Base-by-base conservation (phyloP, 1,140 invertebrate species). In the Bombus affinis region DNA sequence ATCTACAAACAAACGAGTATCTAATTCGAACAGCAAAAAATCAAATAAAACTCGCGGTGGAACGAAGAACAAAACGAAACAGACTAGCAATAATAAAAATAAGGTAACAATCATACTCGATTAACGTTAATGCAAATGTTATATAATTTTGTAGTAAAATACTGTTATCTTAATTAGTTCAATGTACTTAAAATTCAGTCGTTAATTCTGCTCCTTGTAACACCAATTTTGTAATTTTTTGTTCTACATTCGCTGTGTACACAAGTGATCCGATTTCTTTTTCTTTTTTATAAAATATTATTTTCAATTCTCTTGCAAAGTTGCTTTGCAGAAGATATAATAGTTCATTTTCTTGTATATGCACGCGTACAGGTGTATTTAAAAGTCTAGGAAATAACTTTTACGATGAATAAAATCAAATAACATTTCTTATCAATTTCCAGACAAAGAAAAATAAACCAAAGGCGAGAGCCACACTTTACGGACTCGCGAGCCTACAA, bases 391-490 rank as follows among this genome's bases (percentile, higher is more conserved):
- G 1, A 65, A 32, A 9, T 66, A 66, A 66, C 2, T 66, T 66
- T 28, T 37, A 35, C 18, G 22, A 37, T 1, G 2, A 35, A 22
- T 39, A 71, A 37, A 70, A 22, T 22, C 10, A 74, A 32, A 12
- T 47, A 47, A n/a, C 13, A 42, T 32, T 37, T 39, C 1, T 35
- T 59, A 15, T 53, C 2, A n/a, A 65, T 76, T 83, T 81, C 1
- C n/a, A 90, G 83, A 90, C 94, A 22, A 93, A 89, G 44, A 96
- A 95, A 82, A 96, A 92, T 85, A 96, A 96, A 89, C 95, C 95
- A 4, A 96, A 97, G 92, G 97, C 97, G 6, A 97, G 96, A 92
- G 97, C 97, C 15, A 98, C 97, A 1, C 94, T 98, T 25, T 98
- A 97, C 83, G 98, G 97, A 53, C 92, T 98, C 28, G 97, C 97